Evolutionary conservation across 2,888 invertebrate genomes (phyloP).

Genomic region (Patella depressa): DNA sequence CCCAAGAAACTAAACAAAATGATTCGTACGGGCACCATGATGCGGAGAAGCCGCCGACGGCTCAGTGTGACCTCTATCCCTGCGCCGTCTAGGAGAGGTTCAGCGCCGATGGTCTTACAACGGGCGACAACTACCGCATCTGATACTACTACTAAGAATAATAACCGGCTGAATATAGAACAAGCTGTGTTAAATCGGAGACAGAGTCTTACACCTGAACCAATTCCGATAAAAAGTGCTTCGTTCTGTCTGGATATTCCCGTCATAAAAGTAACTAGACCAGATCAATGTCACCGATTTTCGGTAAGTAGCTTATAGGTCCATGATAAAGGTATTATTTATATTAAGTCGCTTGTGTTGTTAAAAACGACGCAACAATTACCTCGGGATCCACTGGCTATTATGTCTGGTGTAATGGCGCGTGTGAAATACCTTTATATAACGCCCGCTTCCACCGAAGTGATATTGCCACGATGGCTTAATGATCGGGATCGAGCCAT

Average conservation of each 20-base stretch:
- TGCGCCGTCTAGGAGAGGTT: slow-evolving; percentile 17
- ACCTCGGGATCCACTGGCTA: no score
- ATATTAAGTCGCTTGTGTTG: no score
- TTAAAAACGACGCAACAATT: no score
- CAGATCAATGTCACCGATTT: not conserved
- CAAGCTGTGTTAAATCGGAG: no score
- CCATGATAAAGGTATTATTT: no score
- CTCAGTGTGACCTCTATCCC: slow-evolving; percentile 10
- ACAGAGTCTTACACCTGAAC: not conserved
- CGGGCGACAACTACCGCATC: not conserved
- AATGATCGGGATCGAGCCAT: no score
- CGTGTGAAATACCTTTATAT: no score
- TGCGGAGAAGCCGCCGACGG: not conserved
- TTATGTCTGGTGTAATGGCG: no score
- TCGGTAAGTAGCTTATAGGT: no score
- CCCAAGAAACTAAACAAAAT: not conserved
- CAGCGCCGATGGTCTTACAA: slow-evolving; percentile 21
- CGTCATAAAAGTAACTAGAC: not conserved
- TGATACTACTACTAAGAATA: not conserved
- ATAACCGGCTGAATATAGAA: not conserved
- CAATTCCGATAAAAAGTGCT: not conserved
- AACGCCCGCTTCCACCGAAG: no score
- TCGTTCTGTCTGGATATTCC: slow-evolving; percentile 6
- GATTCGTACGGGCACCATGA: not conserved
- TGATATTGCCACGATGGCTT: no score